Percentiles rank a stretch among this genome's conserved stretches.
Evolutionary conservation across 2,888 invertebrate species (phyloP).

Genomic region (Tenthredo livida): DNA sequence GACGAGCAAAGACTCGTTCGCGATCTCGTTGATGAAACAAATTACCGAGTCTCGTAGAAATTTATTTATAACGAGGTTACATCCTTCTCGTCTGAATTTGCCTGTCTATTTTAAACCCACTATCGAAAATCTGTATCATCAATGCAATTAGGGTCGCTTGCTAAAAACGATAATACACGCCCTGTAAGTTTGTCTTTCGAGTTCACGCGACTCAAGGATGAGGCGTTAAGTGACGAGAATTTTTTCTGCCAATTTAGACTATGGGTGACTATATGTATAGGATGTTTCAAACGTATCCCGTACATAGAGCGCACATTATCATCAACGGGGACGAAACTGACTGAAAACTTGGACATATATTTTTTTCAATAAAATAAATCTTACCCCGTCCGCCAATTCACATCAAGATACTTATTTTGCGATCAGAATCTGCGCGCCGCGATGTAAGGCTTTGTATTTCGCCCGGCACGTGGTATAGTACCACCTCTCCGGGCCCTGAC

Average conservation of each 20-base stretch:
- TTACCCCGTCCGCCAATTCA: not conserved
- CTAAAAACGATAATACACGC: constrained; percentile 1
- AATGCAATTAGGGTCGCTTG: constrained; percentile 1
- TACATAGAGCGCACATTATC: not conserved
- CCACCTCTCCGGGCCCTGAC: not conserved
- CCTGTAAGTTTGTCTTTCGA: constrained; percentile 21
- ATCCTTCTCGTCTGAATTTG: not conserved
- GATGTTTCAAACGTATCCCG: not conserved
- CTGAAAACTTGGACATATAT: not conserved
- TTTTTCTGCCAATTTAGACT: not conserved
- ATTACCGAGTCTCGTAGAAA: not conserved
- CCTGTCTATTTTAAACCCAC: not conserved
- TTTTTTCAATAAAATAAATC: not conserved
- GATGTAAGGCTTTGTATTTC: constrained; percentile 19
- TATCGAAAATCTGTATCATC: not conserved
- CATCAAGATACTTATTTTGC: not conserved
- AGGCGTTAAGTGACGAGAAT: constrained; percentile 15
- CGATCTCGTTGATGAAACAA: not conserved
- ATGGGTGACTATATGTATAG: not conserved
- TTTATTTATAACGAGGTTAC: not conserved
- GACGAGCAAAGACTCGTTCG: not conserved
- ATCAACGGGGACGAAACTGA: not conserved
- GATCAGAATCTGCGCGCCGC: not conserved
- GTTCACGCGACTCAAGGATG: constrained; percentile 24
- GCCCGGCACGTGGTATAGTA: constrained; percentile 27